These are phyloP conservation scores for Ophion costatus DNA, from an alignment of 2,888 invertebrate genomes.

Conservation along the genomic window DNA sequence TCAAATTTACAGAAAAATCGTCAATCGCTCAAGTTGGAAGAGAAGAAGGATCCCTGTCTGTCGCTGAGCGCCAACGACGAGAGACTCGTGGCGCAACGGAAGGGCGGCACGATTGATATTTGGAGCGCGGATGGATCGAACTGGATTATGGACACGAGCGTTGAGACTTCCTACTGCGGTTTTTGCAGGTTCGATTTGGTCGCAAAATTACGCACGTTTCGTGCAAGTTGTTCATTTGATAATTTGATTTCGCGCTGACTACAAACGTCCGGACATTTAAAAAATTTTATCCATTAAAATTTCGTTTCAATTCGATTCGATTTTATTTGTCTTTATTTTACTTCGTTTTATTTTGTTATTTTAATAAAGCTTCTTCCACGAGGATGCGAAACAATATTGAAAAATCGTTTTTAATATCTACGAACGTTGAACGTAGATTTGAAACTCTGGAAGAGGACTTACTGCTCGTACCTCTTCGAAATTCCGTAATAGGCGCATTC, in stretches of 20 bases:
- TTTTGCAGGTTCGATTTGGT: constrained; percentile 86
- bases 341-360: no score
- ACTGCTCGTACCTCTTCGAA: constrained; percentile 88
- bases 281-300: no score
- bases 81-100: constrained; percentile 90
- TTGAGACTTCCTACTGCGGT: constrained; percentile 87
- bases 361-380: no score
- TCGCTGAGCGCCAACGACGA: constrained; percentile 86
- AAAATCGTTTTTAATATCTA: no score
- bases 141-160: constrained; percentile 84
- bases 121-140: constrained; percentile 87
- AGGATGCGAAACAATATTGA: no score
- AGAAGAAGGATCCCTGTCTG: constrained; percentile 86
- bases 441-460: constrained; percentile 85
- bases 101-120: constrained; percentile 88
- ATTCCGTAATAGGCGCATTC: constrained; percentile 85
- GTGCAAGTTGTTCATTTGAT: no score
- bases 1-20: constrained; percentile 88
- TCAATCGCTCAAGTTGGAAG: constrained; percentile 87
- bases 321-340: no score
- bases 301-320: no score
- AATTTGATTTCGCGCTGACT: no score
- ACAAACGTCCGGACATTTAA: no score
- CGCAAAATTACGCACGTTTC: no score
- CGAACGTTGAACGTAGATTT: constrained; percentile 70